phyloP scores from a whole-genome alignment of 2,797 vertebrate genomes.

The Epinephelus coioides region DNA sequence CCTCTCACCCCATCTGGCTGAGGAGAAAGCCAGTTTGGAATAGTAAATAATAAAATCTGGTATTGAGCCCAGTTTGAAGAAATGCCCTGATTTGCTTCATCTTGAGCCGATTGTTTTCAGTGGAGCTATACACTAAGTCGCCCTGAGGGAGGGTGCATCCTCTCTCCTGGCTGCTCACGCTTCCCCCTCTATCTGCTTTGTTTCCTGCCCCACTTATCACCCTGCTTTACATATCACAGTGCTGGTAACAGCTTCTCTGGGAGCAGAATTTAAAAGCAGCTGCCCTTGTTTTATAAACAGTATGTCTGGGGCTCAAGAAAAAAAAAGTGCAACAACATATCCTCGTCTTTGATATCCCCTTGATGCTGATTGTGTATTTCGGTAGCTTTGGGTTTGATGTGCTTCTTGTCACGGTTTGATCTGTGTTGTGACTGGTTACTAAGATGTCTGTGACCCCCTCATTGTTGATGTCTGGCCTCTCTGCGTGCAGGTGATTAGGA shows the following conservation, averaged over 20 bases:
- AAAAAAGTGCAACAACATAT: slow-evolving; percentile 9
- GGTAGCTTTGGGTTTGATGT: slow-evolving; percentile 25
- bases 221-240: slow-evolving; percentile 79
- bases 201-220: slow-evolving; percentile 80
- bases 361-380: slow-evolving; percentile 43
- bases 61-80: slow-evolving; percentile 43
- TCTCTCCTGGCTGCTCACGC: slow-evolving; percentile 56
- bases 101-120: slow-evolving; percentile 52
- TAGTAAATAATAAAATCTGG: slow-evolving; percentile 31
- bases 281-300: slow-evolving; percentile 69
- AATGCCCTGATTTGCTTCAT: slow-evolving; percentile 58
- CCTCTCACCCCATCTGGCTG: background rate
- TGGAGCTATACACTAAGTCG: slow-evolving; percentile 48
- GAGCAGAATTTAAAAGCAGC: slow-evolving; percentile 65
- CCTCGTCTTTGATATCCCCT: slow-evolving; percentile 46
- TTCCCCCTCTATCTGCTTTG: slow-evolving; percentile 67
- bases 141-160: slow-evolving; percentile 69
- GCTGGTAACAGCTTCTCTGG: slow-evolving; percentile 63
- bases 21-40: slow-evolving; percentile 7
- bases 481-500: slow-evolving; percentile 93
- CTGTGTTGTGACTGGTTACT: background rate
- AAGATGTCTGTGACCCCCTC: slow-evolving; percentile 29
- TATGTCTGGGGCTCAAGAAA: slow-evolving; percentile 53
- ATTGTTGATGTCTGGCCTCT: slow-evolving; percentile 26
- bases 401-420: slow-evolving; percentile 15